Percentiles rank a stretch among this genome's conserved stretches.
Evolutionary conservation across 2,888 invertebrate species (phyloP).

Genomic region (Tenthredo notha): DNA sequence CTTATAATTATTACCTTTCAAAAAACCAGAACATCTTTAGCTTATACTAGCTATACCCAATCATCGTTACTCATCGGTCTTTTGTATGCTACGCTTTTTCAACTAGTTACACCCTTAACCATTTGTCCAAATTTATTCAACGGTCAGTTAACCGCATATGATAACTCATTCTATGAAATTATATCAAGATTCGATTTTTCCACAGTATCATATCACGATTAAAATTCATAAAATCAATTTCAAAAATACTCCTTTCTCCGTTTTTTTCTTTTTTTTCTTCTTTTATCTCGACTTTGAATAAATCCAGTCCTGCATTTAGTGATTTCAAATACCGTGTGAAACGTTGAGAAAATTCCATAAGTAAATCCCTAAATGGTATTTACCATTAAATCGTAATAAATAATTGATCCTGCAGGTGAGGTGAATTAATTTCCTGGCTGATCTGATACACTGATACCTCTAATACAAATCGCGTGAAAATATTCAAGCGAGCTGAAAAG

Average conservation of each 20-base stretch:
- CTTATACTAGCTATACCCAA: slow-evolving; percentile 1
- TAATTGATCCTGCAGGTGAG: slow-evolving; percentile 23
- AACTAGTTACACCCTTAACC: background rate
- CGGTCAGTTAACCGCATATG: background rate
- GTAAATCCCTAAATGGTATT: background rate
- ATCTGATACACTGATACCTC: background rate
- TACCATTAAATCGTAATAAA: slow-evolving; percentile 30
- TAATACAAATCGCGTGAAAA: slow-evolving; percentile 23
- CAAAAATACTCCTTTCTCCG: no score
- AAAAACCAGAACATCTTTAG: slow-evolving; percentile 42
- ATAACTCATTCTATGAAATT: background rate
- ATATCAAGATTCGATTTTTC: background rate
- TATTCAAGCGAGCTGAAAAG: background rate
- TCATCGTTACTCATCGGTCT: slow-evolving; percentile 48
- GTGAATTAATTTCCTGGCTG: slow-evolving; percentile 13
- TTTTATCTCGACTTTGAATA: no score
- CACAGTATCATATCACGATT: background rate
- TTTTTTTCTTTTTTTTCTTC: no score
- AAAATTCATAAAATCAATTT: background rate
- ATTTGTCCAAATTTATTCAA: background rate
- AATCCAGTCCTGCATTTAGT: background rate
- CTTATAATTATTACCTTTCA: slow-evolving; percentile 50
- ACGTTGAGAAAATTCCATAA: background rate
- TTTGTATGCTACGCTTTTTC: slow-evolving; percentile 15
- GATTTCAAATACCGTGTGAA: background rate